Base-by-base conservation (phyloP, 2,113 vertebrate species). In the Phaetusa simplex region DNA sequence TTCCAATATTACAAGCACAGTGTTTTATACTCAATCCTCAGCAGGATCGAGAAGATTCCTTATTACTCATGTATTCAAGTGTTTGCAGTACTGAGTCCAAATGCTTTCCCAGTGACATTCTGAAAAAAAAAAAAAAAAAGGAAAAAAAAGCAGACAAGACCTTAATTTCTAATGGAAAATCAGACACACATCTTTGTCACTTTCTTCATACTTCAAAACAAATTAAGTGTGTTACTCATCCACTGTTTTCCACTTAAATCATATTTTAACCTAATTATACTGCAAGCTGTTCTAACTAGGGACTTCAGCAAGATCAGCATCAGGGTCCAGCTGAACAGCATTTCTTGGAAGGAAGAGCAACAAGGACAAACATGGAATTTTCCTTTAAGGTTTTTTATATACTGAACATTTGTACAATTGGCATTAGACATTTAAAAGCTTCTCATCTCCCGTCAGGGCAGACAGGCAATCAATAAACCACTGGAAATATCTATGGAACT, bases 161-260 rank as follows among this genome's bases (percentile, higher is more conserved):
- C 47, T 82, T 62, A 47, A 74, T 74, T 88, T 94, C 52, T 74
- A 67, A 49, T 86, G 65, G 52, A 64, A 88, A 81, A 78, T 16
- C n/a, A 94, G 82, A 81, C 72, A 55, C 24, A 62, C 11, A 43
- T 49, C 43, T 86, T 62, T 70, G 32, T 74, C n/a, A 56, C 27
- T 65, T 95, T 85, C 26, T 47, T 80, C 22, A 22, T 74, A 34
- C 59, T 55, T 95, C 40, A 72, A 77, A 88, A 74, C 55, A 92
- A 92, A 74, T 82, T 59, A 71, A 84, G 52, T 0, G 0, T 67
- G 30, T 81, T 83, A 66, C n/a, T 86, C 67, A 77, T 86, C 81
- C 80, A 56, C 72, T 86, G 1, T 81, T 94, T 95, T 90, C 58
- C 67, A 71, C 9, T 93, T 7, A 30, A 22, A 81, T 87, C n/a